Conservation (phyloP, 1,140 invertebrate species). For the Calosoma granatense region DNA sequence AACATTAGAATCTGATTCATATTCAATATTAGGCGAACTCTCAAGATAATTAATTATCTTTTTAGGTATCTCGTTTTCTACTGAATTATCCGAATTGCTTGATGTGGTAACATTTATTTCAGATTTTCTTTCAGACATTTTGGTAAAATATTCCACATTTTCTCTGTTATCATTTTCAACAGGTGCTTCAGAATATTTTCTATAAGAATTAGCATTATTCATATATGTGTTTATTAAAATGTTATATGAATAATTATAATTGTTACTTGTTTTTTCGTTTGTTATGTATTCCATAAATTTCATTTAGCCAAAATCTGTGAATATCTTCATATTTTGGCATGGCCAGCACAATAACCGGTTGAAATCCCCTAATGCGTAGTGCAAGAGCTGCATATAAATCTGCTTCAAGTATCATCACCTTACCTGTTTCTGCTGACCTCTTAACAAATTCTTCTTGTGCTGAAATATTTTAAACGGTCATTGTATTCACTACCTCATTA, state of each 20-base stretch:
- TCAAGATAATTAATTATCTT: not conserved
- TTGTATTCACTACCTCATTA: not conserved
- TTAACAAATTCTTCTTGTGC: not conserved
- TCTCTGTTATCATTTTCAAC: too few species aligned
- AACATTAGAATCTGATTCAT: not conserved
- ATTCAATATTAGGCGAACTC: not conserved
- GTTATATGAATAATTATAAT: too few species aligned
- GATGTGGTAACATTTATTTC: too few species aligned
- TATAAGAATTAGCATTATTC: too few species aligned
- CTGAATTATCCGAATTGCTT: too few species aligned
- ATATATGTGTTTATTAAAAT: too few species aligned
- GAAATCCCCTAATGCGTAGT: not conserved
- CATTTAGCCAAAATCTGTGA: not conserved
- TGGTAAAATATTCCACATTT: too few species aligned
- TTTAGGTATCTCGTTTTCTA: not conserved
- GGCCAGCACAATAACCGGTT: not conserved
- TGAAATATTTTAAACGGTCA: not conserved
- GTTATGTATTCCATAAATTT: constrained; percentile 6
- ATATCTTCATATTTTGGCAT: not conserved
- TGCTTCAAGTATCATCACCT: not conserved
- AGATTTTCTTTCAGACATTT: too few species aligned
- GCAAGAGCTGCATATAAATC: not conserved
- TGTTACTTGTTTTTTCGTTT: too few species aligned
- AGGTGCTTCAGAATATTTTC: too few species aligned
- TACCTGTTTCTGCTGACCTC: not conserved